phyloP scores from a whole-genome alignment of 2,797 vertebrate genomes.

The Phoeniculus purpureus region DNA sequence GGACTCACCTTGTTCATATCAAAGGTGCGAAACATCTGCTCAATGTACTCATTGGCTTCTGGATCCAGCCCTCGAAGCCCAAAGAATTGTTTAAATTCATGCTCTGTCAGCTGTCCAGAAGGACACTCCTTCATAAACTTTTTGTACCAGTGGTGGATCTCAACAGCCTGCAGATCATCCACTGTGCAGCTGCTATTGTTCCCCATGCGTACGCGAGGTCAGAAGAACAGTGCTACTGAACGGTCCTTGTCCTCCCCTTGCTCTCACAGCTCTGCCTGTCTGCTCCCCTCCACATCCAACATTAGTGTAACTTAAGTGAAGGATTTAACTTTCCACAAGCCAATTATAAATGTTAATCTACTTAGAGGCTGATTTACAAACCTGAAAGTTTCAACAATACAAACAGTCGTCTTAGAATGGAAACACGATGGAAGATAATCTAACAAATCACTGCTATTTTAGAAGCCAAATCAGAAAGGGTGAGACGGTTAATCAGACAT shows the following conservation, averaged over 20 bases:
- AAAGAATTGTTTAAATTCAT: constrained; percentile 95
- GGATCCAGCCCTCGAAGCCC: constrained; percentile 86
- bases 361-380: constrained; percentile 26
- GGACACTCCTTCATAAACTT: constrained; percentile 95
- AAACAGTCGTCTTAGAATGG: constrained; percentile 16
- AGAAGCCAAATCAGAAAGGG: neutral
- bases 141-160: constrained; percentile 96
- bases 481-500: constrained; percentile 24
- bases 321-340: neutral
- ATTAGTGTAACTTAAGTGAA: neutral
- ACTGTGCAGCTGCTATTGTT: constrained; percentile 84
- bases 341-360: constrained; percentile 47
- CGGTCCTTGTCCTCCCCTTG: neutral
- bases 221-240: neutral
- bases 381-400: constrained; percentile 9
- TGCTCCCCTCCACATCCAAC: neutral
- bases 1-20: constrained; percentile 92
- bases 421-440: constrained; percentile 44
- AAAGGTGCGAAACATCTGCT: constrained; percentile 94
- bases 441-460: constrained; percentile 42
- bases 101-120: constrained; percentile 90
- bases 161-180: constrained; percentile 89
- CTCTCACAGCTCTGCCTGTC: neutral
- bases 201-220: constrained; percentile 76
- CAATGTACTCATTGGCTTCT: constrained; percentile 90